These are phyloP conservation scores for Rhagoletis zephyria DNA, from an alignment of 1,140 invertebrate species.

Conservation along the genomic window DNA sequence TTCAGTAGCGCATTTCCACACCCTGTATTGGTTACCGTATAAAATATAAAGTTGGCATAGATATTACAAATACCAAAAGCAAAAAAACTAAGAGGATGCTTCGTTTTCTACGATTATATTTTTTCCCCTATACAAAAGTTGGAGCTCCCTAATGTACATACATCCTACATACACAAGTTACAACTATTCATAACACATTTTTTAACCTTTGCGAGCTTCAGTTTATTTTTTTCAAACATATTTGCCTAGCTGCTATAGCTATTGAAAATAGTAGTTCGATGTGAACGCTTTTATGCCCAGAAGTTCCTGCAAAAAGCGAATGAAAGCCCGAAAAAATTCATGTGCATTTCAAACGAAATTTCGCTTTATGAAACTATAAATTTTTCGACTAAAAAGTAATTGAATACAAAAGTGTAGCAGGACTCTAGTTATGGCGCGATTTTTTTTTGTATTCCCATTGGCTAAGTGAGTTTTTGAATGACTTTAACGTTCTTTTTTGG, in stretches of 20 bases:
- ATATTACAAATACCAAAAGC: no score
- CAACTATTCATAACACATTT: neutral
- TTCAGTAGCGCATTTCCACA: no score
- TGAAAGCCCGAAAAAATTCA: conserved; percentile 1
- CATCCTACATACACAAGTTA: no score
- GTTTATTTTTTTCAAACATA: neutral
- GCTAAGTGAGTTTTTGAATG: neutral
- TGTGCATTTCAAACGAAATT: neutral
- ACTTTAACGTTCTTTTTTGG: neutral
- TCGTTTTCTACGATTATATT: no score
- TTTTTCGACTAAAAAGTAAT: neutral
- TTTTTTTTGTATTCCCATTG: neutral
- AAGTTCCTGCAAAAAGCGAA: neutral
- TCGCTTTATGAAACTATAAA: neutral
- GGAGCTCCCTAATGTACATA: no score
- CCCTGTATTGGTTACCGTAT: no score
- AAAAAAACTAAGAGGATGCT: no score
- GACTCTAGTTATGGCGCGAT: neutral
- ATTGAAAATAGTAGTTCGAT: conserved; percentile 10
- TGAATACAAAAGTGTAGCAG: neutral
- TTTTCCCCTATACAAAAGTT: no score
- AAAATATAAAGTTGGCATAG: no score
- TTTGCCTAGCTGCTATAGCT: neutral
- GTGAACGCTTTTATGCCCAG: neutral
- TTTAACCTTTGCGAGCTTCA: neutral